These are phyloP conservation scores for Cryptosula pallasiana DNA, from an alignment of 2,888 invertebrate species.

Conservation along the genomic window DNA sequence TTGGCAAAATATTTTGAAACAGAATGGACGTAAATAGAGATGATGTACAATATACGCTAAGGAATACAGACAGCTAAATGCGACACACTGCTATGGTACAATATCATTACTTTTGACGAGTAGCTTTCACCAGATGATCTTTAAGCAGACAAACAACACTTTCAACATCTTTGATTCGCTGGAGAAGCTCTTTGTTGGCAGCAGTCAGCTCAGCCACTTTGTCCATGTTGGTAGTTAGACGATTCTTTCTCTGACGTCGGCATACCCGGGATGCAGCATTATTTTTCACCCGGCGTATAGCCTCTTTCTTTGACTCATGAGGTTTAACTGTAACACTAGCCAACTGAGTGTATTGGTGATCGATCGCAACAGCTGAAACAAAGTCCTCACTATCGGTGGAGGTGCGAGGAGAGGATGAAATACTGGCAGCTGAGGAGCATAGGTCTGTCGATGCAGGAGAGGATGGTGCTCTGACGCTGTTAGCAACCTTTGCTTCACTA, in stretches of 20 bases:
- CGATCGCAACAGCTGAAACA: neutral
- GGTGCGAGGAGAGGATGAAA: neutral
- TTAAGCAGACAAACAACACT: neutral
- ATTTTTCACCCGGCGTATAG: constrained; percentile 12
- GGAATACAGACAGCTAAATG: too few relatives aligned
- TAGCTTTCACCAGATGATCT: constrained; percentile 2
- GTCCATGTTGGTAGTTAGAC: neutral
- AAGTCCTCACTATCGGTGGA: neutral
- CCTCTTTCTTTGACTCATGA: constrained; percentile 14
- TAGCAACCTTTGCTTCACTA: neutral
- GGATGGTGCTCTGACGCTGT: neutral
- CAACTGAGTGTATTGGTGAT: constrained; percentile 20
- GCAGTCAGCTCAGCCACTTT: neutral
- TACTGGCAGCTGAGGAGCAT: neutral
- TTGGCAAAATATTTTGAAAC: too few relatives aligned
- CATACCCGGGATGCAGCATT: constrained; percentile 14
- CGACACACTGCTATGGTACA: too few relatives aligned
- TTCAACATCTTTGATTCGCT: neutral
- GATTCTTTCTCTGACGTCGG: neutral
- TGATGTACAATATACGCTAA: too few relatives aligned
- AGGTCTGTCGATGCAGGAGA: neutral
- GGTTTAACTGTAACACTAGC: constrained; percentile 10
- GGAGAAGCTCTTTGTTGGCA: neutral
- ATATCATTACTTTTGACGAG: neutral
- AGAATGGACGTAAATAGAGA: too few relatives aligned